phyloP scores from a whole-genome alignment of 2,888 invertebrate genomes.

The Ganaspis brasiliensis region DNA sequence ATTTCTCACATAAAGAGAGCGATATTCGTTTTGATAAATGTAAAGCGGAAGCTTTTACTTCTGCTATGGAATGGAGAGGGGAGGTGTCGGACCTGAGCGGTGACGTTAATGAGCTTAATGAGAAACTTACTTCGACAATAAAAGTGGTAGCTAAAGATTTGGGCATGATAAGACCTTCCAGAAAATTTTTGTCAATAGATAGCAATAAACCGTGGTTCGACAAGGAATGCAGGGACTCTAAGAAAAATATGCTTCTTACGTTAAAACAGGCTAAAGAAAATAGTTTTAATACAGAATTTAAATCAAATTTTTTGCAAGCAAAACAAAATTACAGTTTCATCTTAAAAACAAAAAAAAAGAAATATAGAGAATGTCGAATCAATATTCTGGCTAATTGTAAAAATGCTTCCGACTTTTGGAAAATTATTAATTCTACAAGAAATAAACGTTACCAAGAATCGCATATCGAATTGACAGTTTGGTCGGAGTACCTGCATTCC shows the following conservation, averaged over 20 bases:
- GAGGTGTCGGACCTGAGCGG: neutral
- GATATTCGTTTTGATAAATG: neutral
- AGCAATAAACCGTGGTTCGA: neutral
- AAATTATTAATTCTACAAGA: neutral
- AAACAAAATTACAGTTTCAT: neutral
- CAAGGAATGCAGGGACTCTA: neutral
- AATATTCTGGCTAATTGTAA: constrained; percentile 9
- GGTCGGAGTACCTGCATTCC: too few relatives aligned
- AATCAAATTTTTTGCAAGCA: neutral
- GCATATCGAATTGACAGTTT: neutral
- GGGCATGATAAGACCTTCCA: neutral
- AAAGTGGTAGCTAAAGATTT: neutral
- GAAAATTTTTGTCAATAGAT: neutral
- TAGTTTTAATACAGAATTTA: neutral
- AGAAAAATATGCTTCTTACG: neutral
- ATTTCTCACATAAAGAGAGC: neutral
- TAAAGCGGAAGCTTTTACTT: neutral
- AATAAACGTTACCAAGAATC: neutral
- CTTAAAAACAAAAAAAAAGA: too few relatives aligned
- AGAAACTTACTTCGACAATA: neutral
- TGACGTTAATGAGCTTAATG: neutral
- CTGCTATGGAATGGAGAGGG: neutral
- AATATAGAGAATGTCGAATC: too few relatives aligned
- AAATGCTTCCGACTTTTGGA: neutral
- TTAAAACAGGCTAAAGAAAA: neutral